Conservation (phyloP, 1,140 invertebrate genomes). For the Nasonia longicornis region DNA sequence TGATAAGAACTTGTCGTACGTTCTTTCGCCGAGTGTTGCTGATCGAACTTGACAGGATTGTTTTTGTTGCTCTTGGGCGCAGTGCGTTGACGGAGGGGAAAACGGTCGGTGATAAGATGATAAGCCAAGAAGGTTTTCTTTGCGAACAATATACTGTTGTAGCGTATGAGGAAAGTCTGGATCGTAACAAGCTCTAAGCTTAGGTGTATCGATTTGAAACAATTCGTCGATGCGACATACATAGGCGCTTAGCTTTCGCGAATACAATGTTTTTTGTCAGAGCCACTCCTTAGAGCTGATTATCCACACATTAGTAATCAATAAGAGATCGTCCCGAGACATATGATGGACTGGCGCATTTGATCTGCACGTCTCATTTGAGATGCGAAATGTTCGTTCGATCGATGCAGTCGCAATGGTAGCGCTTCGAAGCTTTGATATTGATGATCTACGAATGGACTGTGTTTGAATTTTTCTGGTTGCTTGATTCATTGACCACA, state of each 20-base stretch:
- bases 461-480: too few species aligned
- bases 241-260: neutral
- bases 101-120: too few species aligned
- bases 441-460: too few species aligned
- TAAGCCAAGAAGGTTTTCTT: too few species aligned
- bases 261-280: neutral
- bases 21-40: neutral
- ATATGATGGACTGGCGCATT: neutral
- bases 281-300: neutral
- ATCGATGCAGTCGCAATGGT: neutral
- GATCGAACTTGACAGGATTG: neutral
- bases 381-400: neutral
- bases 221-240: neutral
- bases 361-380: neutral
- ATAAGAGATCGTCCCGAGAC: slow-evolving; percentile 2
- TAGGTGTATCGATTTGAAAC: too few species aligned
- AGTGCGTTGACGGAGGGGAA: too few species aligned
- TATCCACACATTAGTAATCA: slow-evolving; percentile 24
- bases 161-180: too few species aligned
- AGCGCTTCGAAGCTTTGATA: neutral
- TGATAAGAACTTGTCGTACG: neutral
- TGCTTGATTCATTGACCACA: too few species aligned
- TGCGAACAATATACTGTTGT: too few species aligned
- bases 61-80: neutral
- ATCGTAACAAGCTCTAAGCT: too few species aligned